Percentiles rank a stretch among this genome's conserved stretches.
phyloP scores from a whole-genome alignment of 2,113 vertebrate genomes.

The Clinocottus analis region DNA sequence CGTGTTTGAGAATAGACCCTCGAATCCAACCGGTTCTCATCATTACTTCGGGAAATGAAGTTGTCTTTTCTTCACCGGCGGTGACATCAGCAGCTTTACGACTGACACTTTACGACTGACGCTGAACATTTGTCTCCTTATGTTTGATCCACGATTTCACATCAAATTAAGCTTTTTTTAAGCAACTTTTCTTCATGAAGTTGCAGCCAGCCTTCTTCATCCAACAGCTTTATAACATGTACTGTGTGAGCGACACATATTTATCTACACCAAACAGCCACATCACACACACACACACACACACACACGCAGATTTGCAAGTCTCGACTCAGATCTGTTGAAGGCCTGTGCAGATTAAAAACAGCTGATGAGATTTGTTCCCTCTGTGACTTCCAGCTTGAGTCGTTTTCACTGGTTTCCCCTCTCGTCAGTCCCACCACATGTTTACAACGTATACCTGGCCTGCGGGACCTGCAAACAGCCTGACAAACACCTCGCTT shows the following conservation, averaged over 20 bases:
- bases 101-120: neutral
- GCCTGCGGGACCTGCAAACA: constrained; percentile 10
- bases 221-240: neutral
- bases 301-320: too few species aligned
- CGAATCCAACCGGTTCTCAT: neutral
- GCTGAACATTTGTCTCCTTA: neutral
- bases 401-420: neutral
- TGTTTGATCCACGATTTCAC: neutral
- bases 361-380: neutral
- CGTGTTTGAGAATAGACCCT: neutral
- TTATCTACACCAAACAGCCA: neutral
- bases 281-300: neutral
- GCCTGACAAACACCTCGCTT: neutral
- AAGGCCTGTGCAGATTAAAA: neutral
- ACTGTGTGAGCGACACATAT: neutral
- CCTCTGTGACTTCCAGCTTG: neutral
- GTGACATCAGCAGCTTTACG: neutral
- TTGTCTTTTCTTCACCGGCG: neutral
- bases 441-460: constrained; percentile 50
- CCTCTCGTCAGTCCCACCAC: neutral
- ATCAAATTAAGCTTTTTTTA: neutral
- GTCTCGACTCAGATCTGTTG: neutral
- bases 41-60: neutral
- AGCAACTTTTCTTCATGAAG: neutral
- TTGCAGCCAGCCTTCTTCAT: neutral